Evolutionary conservation across 2,113 vertebrate genomes (phyloP), one percentile per base, ranked within the genome.

Genomic region (Tympanuchus pallidicinctus): DNA sequence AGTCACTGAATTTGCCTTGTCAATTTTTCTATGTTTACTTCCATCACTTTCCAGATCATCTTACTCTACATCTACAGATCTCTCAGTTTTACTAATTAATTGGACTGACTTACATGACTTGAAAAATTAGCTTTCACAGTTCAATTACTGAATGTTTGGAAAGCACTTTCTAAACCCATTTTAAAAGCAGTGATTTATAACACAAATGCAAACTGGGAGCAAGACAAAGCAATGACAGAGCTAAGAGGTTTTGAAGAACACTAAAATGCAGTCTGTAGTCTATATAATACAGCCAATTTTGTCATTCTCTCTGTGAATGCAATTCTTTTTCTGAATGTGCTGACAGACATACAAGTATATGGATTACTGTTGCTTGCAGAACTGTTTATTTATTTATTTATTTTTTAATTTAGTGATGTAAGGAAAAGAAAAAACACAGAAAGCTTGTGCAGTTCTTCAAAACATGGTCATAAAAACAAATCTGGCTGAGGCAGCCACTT

Each of bases 251-350:
- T 82, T 79, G 84, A 91, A 80, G 78, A 96, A 91, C 71, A 48
- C 75, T 36, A 38, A 94, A 88, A 97, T 90, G 82, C 70, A 79
- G 77, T 45, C 93, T 79, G 21, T 38, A 85, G 91, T 81, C 83
- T 91, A 47, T 25, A 72, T 57, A 47, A 87, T 78, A 73, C 11
- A 81, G 85, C 34, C 47, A 19, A 59, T 88, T 90, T 91, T 96
- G 92, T 95, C 69, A 74, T 88, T 96, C 71, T 89, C 94, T 84
- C 50, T 92, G 66, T 76, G 87, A 88, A 88, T 74, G 80, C 67
- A 92, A 91, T 69, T 77, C 91, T 94, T 96, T 82, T 14, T 52
- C 74, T 52, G 4, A 13, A 92, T 78, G 69, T 50, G 69, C 65
- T 96, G 92, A 86, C 96, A 89, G 92, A 77, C 71, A 57, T 66